These are phyloP conservation scores for Pachyseris speciosa DNA, from an alignment of 64 coral and sea anemone genomes.

Conservation along the genomic window DNA sequence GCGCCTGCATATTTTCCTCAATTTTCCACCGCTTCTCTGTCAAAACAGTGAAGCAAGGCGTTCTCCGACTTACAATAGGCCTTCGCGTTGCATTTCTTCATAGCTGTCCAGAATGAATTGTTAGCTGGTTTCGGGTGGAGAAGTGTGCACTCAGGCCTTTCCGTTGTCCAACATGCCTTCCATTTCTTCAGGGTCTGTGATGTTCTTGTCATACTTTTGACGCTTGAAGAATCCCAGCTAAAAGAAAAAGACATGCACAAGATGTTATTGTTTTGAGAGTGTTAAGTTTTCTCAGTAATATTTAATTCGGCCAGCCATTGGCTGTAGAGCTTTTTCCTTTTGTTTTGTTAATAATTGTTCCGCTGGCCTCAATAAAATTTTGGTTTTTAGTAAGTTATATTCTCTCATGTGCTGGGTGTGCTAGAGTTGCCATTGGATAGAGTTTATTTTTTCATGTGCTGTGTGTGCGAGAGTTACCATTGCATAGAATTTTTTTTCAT, in stretches of 20 bases:
- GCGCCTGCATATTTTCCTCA: background rate
- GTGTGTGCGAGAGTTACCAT: too few relatives aligned
- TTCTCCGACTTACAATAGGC: background rate
- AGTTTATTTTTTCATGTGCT: too few relatives aligned
- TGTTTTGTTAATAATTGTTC: too few relatives aligned
- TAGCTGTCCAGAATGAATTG: background rate
- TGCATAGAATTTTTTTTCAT: too few relatives aligned
- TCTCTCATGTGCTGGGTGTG: too few relatives aligned
- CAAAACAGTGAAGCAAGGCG: background rate
- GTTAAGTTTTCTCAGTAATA: too few relatives aligned
- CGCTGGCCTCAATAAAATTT: too few relatives aligned
- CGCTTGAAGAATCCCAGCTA: conserved; percentile 75
- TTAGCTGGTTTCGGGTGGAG: background rate
- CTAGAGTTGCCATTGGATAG: too few relatives aligned
- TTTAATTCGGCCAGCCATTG: too few relatives aligned
- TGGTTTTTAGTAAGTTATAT: too few relatives aligned
- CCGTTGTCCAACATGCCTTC: conserved; percentile 54
- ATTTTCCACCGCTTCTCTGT: background rate
- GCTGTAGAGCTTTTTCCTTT: too few relatives aligned
- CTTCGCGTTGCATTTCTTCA: too few relatives aligned
- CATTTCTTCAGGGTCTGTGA: conserved; percentile 21
- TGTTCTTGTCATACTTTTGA: conserved; percentile 72
- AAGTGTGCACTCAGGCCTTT: background rate
- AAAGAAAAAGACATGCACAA: background rate
- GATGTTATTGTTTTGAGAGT: background rate